Conservation (phyloP, 2,113 vertebrate species). For the Xyliphius kryptos region DNA sequence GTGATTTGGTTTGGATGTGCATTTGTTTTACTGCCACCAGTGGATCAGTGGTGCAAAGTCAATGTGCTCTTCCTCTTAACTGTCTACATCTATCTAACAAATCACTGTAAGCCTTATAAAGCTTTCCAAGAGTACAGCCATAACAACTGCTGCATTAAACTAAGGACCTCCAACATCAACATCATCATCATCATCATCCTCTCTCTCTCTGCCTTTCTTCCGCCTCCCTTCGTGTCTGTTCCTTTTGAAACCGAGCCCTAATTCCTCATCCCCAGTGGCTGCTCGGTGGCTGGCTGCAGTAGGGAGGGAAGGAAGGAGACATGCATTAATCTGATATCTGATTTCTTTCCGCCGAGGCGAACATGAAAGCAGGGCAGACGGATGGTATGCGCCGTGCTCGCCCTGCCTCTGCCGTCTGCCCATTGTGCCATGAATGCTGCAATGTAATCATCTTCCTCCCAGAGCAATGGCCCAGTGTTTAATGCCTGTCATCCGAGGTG, state of each 20-base stretch:
- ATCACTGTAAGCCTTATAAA: too few relatives aligned
- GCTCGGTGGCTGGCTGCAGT: slow-evolving; percentile 27
- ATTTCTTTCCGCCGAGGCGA: slow-evolving; percentile 41
- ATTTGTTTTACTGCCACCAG: too few relatives aligned
- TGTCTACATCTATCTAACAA: too few relatives aligned
- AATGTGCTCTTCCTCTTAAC: too few relatives aligned
- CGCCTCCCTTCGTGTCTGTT: slow-evolving; percentile 1
- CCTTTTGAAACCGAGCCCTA: slow-evolving; percentile 31
- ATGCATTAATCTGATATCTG: slow-evolving; percentile 50
- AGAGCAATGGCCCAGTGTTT: slow-evolving; percentile 42
- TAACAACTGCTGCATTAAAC: too few relatives aligned
- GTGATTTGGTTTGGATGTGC: too few relatives aligned
- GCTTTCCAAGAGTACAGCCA: too few relatives aligned
- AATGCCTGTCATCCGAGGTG: slow-evolving; percentile 30
- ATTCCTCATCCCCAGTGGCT: slow-evolving; percentile 42
- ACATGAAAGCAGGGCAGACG: slow-evolving; percentile 26
- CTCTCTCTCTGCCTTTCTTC: slow-evolving; percentile 17
- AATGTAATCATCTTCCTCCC: slow-evolving; percentile 49
- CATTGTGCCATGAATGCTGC: slow-evolving; percentile 49
- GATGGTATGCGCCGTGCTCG: slow-evolving; percentile 44
- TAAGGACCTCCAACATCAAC: too few relatives aligned
- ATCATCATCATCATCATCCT: too few relatives aligned
- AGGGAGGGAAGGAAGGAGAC: slow-evolving; percentile 42
- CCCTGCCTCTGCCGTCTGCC: slow-evolving; percentile 37
- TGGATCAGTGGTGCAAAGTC: too few relatives aligned